Percentiles rank a stretch among this genome's conserved stretches.
These are phyloP conservation scores for Petrocephalus schoutedeni DNA, from an alignment of 2,797 vertebrate genomes.

Conservation along the genomic window DNA sequence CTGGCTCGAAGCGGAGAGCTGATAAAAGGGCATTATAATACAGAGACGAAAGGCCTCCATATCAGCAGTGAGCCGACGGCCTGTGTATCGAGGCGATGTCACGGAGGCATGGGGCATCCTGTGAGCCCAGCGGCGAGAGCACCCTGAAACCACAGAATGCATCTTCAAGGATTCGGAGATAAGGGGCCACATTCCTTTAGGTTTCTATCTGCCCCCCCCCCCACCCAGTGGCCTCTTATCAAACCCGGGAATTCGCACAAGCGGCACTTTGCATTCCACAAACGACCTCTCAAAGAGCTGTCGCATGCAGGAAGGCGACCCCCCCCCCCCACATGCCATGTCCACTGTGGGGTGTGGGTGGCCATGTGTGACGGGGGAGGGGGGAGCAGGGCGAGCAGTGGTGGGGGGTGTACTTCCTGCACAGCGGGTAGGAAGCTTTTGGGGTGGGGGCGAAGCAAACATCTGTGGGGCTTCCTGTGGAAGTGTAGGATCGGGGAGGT, in stretches of 20 bases:
- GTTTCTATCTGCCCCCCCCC: neutral
- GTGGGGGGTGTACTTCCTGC: neutral
- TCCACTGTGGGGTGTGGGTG: neutral
- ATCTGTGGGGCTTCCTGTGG: slow-evolving; percentile 5
- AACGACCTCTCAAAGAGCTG: neutral
- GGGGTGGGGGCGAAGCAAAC: neutral
- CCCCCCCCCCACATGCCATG: neutral
- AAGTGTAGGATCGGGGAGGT: neutral
- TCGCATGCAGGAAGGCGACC: neutral
- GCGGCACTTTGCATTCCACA: neutral
- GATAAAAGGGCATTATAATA: neutral
- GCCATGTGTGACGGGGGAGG: neutral
- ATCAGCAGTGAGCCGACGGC: slow-evolving; percentile 11
- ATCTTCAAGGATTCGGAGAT: slow-evolving; percentile 1
- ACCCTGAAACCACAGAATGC: neutral
- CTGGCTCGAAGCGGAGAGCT: neutral
- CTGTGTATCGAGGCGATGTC: neutral
- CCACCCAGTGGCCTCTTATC: neutral
- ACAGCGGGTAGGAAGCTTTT: neutral
- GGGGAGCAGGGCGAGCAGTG: neutral
- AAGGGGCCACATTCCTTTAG: neutral
- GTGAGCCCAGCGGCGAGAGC: too few species aligned
- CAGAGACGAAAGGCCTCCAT: neutral
- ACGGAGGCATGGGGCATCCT: neutral
- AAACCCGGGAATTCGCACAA: neutral